Conservation (phyloP, 1,140 invertebrate species). For the Teleogryllus occipitalis region DNA sequence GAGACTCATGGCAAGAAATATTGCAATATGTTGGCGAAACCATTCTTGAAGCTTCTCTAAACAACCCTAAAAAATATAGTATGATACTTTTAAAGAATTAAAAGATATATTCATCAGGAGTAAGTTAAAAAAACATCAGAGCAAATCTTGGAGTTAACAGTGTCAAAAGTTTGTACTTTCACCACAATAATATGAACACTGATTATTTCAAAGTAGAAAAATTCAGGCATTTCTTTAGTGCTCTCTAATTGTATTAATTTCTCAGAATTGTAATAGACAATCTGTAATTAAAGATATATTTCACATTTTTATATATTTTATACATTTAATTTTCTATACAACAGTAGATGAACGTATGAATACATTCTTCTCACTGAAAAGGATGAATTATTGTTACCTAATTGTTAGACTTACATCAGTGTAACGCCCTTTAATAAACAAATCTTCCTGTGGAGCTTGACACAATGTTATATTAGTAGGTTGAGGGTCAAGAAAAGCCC, state of each 20-base stretch:
- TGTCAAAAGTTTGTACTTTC: not conserved
- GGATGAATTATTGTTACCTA: no score
- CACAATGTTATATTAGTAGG: conserved; percentile 62
- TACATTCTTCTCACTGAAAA: no score
- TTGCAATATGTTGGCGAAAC: conserved; percentile 64
- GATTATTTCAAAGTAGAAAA: not conserved
- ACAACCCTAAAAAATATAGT: conserved; percentile 52
- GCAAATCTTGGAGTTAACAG: not conserved
- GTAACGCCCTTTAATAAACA: conserved; percentile 53
- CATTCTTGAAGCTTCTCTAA: conserved; percentile 60
- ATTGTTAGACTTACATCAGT: conserved; percentile 38
- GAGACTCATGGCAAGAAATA: conserved; percentile 57
- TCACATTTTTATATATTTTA: no score
- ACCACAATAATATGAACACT: not conserved
- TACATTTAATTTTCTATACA: no score
- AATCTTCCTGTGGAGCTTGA: conserved; percentile 52
- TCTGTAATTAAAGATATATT: no score
- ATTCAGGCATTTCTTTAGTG: not conserved
- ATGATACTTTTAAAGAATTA: conserved; percentile 10
- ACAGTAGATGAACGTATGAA: no score
- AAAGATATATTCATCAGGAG: not conserved
- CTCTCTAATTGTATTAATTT: no score
- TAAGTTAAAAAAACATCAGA: not conserved
- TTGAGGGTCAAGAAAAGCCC: conserved; percentile 65
- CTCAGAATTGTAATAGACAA: no score